Evolutionary conservation across 2,888 invertebrate genomes (phyloP), one percentile per base, ranked within the genome.

Genomic region (Ceratothoa steindachneri): DNA sequence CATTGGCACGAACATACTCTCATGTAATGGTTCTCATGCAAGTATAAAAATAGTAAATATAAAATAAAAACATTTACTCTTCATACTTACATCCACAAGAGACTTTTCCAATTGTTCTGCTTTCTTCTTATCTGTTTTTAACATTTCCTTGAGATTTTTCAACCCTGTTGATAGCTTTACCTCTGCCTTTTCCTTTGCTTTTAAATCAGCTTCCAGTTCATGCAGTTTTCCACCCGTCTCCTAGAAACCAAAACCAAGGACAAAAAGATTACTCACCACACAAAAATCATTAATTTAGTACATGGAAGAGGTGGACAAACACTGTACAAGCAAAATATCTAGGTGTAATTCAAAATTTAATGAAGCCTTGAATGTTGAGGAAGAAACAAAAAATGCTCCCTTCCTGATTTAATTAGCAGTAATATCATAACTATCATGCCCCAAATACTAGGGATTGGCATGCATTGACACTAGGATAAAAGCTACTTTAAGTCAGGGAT

Each of bases 61-160:
- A n/a, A n/a, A n/a, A n/a, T n/a, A n/a, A n/a, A n/a, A n/a, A n/a
- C n/a, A n/a, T n/a, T n/a, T n/a, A n/a, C n/a, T n/a, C n/a, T n/a
- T n/a, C n/a, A n/a, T n/a, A 77, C 81, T 82, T 82, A 86, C 93
- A 73, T 91, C 92, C 0, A 83, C 83, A 2, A 90, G 85, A 81
- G 89, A 90, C 80, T 88, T 89, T 79, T 88, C 86, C 51, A 93
- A 84, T 81, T 90, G 88, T 51, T 87, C 87, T n/a, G 89, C 86
- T 79, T 89, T 89, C 81, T 89, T 90, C 72, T 89, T 86, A 82
- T 92, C 91, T 55, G 88, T 87, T 76, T 88, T 88, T 12, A 92
- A 86, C 67, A 86, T 88, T 71, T 90, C 89, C 80, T 88, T 88
- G 15, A 89, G 87, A 4, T 89, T 87, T 82, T 90, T 90, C 0